Evolutionary conservation across 1,140 invertebrate species (phyloP).

Genomic region (Lordiphosa mommai): DNA sequence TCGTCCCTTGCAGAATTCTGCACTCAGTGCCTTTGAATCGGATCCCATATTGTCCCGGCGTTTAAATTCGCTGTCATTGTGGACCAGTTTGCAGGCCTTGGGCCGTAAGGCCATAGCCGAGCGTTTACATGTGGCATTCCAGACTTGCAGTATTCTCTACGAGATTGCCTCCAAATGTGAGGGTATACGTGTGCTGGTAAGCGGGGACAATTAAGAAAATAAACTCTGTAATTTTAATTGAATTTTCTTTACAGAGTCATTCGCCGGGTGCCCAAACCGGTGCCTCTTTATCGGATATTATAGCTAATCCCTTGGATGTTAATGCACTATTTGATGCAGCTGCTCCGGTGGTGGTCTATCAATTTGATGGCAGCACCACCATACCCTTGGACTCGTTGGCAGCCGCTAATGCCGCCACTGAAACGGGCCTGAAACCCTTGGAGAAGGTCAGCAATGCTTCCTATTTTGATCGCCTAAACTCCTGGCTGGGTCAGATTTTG

Average conservation of each 20-base stretch:
- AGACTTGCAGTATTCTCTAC: slow-evolving; percentile 87
- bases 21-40: slow-evolving; percentile 87
- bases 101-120: slow-evolving; percentile 89
- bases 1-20: slow-evolving; percentile 83
- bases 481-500: slow-evolving; percentile 96
- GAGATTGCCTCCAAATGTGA: slow-evolving; percentile 86
- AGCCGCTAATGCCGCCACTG: slow-evolving; percentile 14
- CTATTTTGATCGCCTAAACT: slow-evolving; percentile 95
- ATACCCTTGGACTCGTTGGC: slow-evolving; percentile 67
- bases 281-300: slow-evolving; percentile 61
- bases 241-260: slow-evolving; percentile 48
- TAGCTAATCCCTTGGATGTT: slow-evolving; percentile 66
- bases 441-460: slow-evolving; percentile 80
- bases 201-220: not conserved
- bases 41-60: slow-evolving; percentile 82
- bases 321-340: slow-evolving; percentile 87
- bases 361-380: slow-evolving; percentile 85
- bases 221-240: not conserved
- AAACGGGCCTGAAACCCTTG: slow-evolving; percentile 45
- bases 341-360: slow-evolving; percentile 92
- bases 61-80: slow-evolving; percentile 89
- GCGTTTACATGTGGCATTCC: slow-evolving; percentile 87
- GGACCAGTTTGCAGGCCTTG: slow-evolving; percentile 88
- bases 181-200: slow-evolving; percentile 88
- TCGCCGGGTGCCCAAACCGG: slow-evolving; percentile 71